Conservation (phyloP, 2,797 vertebrate species). For the Thripadectes ignobilis region DNA sequence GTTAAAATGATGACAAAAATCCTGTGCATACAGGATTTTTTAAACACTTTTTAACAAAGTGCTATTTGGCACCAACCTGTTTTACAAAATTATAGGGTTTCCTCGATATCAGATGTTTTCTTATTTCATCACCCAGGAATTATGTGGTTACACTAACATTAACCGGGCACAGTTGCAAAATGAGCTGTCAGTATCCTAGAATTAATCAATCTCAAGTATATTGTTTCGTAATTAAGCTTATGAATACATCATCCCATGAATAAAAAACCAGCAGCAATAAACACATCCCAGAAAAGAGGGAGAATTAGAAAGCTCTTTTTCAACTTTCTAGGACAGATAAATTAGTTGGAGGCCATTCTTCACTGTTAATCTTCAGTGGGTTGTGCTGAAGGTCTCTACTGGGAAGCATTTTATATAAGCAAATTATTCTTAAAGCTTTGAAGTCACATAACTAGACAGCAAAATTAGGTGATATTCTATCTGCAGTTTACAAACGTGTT, state of each 20-base stretch:
- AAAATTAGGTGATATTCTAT: not conserved
- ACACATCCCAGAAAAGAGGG: slow-evolving; percentile 11
- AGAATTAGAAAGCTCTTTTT: slow-evolving; percentile 24
- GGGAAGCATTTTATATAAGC: not conserved
- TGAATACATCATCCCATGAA: slow-evolving; percentile 16
- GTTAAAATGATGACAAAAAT: not conserved
- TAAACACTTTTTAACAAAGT: not conserved
- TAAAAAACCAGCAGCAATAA: slow-evolving; percentile 45
- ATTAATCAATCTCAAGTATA: slow-evolving; percentile 52
- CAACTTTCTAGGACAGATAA: not conserved
- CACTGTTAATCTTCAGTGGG: not conserved
- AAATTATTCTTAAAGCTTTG: not conserved
- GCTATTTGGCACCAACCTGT: not conserved
- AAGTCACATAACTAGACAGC: not conserved
- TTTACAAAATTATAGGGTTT: slow-evolving; percentile 51
- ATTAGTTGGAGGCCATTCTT: not conserved
- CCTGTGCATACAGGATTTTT: not conserved
- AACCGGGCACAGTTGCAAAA: slow-evolving; percentile 14
- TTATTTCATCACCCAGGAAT: slow-evolving; percentile 58
- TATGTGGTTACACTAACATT: slow-evolving; percentile 23
- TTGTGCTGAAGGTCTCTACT: not conserved
- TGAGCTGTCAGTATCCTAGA: slow-evolving; percentile 41
- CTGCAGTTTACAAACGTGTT: not conserved
- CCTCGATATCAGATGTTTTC: slow-evolving; percentile 54
- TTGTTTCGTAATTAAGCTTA: slow-evolving; percentile 39